Conservation (phyloP, 2,113 vertebrate species). For the Triplophysa siluroides region DNA sequence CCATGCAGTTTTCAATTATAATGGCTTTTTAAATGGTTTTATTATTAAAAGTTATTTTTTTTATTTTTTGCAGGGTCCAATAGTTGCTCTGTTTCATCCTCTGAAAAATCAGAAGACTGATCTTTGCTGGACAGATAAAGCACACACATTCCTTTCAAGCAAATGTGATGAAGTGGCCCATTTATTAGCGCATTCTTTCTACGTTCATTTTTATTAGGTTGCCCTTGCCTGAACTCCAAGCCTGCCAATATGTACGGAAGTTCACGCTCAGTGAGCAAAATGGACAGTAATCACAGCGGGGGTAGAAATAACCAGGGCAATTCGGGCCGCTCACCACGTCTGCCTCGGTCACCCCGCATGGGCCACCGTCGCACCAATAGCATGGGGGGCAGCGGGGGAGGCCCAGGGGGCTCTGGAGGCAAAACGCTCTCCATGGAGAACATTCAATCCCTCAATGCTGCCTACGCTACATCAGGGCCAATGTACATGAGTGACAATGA, state of each 20-base stretch:
- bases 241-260: constrained; percentile 88
- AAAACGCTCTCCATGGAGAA: constrained; percentile 99
- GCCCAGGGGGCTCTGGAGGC: constrained; percentile 82
- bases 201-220: neutral
- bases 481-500: constrained; percentile 99
- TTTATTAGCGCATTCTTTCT: constrained; percentile 17
- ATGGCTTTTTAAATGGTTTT: constrained; percentile 15
- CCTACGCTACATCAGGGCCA: constrained; percentile 93
- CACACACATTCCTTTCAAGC: constrained; percentile 7
- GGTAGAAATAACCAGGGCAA: constrained; percentile 80
- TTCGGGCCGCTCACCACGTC: constrained; percentile 90
- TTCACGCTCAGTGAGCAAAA: constrained; percentile 91
- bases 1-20: neutral
- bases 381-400: constrained; percentile 89
- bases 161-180: constrained; percentile 14
- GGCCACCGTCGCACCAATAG: constrained; percentile 97
- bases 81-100: neutral
- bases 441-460: constrained; percentile 96
- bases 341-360: constrained; percentile 93
- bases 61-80: constrained; percentile 37
- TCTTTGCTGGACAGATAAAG: constrained; percentile 9
- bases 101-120: neutral
- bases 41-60: neutral
- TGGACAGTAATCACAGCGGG: constrained; percentile 78
- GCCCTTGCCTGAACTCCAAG: neutral